Percentiles rank a stretch among this genome's conserved stretches.
phyloP scores from a whole-genome alignment of 1,140 invertebrate genomes.

The Drosophila pallidifrons region DNA sequence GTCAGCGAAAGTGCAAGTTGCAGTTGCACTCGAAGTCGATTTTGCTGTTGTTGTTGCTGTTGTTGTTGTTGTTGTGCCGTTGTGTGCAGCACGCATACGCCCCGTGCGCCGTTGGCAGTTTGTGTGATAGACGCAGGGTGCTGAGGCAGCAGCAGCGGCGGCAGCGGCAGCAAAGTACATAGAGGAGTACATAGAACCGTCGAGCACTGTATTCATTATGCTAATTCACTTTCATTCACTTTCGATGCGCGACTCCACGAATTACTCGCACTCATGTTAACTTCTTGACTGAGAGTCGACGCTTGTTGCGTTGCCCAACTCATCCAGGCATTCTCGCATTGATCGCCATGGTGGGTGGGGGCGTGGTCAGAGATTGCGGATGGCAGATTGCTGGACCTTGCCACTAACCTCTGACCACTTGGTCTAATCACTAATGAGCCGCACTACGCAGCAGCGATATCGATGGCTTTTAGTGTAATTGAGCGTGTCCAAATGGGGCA shows the following conservation, averaged over 20 bases:
- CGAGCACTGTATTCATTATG: conserved; percentile 69
- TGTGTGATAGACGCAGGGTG: conserved; percentile 38
- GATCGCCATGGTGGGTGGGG: neutral
- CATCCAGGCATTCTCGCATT: neutral
- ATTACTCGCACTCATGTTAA: neutral
- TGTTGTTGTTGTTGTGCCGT: neutral
- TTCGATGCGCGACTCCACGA: conserved; percentile 9
- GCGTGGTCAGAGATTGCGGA: conserved; percentile 15
- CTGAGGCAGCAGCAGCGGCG: too few species aligned
- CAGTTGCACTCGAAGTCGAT: conserved; percentile 12
- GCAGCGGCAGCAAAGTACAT: neutral
- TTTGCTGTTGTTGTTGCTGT: conserved; percentile 2
- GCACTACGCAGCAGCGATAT: conserved; percentile 12
- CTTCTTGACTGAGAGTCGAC: conserved; percentile 5
- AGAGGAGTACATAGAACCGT: conserved; percentile 7
- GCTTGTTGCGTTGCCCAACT: neutral
- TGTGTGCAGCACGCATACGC: conserved; percentile 26
- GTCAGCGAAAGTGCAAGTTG: conserved; percentile 53
- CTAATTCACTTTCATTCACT: conserved; percentile 65
- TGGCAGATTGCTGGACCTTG: conserved; percentile 13
- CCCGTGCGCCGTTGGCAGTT: conserved; percentile 31
- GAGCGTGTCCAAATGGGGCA: conserved; percentile 49
- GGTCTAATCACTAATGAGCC: conserved; percentile 42
- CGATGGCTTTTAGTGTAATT: conserved; percentile 74
- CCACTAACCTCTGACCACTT: neutral